phyloP scores from a whole-genome alignment of 2,888 invertebrate genomes.

The Eudasyphora cyanicolor region DNA sequence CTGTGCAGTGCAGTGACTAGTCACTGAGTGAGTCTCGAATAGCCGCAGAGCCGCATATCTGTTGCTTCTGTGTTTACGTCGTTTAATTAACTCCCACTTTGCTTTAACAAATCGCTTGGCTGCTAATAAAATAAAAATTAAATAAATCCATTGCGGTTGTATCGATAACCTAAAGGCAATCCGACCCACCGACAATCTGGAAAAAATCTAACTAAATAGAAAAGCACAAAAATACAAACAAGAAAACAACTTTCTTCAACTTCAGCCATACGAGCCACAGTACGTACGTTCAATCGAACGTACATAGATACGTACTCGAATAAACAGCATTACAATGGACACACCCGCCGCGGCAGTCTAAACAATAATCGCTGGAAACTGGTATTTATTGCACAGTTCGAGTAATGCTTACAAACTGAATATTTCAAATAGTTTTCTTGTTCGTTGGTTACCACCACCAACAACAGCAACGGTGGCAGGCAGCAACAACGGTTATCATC shows the following conservation, averaged over 20 bases:
- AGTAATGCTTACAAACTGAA: conserved; percentile 55
- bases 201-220: conserved; percentile 7
- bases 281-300: background rate
- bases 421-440: conserved; percentile 64
- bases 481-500: background rate
- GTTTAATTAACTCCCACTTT: conserved; percentile 60
- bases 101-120: conserved; percentile 43
- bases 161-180: conserved; percentile 2
- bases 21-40: too few species aligned
- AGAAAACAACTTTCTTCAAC: conserved; percentile 60
- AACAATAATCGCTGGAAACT: conserved; percentile 45
- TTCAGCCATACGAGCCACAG: conserved; percentile 25
- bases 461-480: conserved; percentile 10
- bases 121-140: conserved; percentile 38
- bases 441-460: conserved; percentile 48
- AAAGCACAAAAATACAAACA: too few species aligned
- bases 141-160: conserved; percentile 2
- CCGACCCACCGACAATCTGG: background rate
- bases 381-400: conserved; percentile 63
- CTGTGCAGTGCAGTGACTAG: background rate
- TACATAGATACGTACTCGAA: background rate
- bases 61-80: conserved; percentile 2
- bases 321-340: conserved; percentile 54
- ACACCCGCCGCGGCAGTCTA: conserved; percentile 54
- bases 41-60: too few species aligned